Conservation (phyloP, 2,113 vertebrate genomes). For the Entomyzon cyanotis region DNA sequence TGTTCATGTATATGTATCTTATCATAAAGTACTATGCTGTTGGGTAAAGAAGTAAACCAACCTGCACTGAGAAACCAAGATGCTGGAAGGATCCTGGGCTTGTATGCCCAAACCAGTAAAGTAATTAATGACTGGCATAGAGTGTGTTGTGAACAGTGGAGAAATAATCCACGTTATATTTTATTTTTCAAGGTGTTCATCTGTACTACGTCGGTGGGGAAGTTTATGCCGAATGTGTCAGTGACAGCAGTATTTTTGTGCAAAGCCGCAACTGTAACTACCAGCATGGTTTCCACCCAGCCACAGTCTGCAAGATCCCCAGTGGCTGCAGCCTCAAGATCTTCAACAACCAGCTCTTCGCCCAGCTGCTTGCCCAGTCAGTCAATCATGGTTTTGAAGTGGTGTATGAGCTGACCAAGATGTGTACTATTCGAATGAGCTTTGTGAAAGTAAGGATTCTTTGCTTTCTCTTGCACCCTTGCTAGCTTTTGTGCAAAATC, state of each 20-base stretch:
- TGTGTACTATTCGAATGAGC: constrained; percentile 98
- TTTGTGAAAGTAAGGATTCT: constrained; percentile 89
- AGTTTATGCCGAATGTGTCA: constrained; percentile 95
- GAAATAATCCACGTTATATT: neutral
- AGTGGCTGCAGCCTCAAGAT: constrained; percentile 98
- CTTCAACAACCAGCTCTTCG: constrained; percentile 98
- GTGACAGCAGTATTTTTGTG: constrained; percentile 98
- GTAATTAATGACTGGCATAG: neutral
- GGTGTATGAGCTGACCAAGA: constrained; percentile 97
- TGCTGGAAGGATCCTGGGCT: neutral
- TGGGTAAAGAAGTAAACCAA: neutral
- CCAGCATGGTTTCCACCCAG: constrained; percentile 96
- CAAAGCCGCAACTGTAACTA: constrained; percentile 99
- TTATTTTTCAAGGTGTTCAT: constrained; percentile 82
- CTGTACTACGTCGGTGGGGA: constrained; percentile 95
- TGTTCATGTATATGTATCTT: neutral
- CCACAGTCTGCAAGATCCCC: constrained; percentile 97
- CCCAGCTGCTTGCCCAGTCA: constrained; percentile 94
- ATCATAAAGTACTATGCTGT: neutral
- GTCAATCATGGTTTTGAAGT: constrained; percentile 97
- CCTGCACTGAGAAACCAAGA: neutral
- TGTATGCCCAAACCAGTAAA: neutral
- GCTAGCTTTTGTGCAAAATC: neutral
- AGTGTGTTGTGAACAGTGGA: neutral
- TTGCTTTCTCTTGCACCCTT: neutral